Evolutionary conservation across 2,797 vertebrate species (phyloP).

Genomic region (Phalloptychus januarius): DNA sequence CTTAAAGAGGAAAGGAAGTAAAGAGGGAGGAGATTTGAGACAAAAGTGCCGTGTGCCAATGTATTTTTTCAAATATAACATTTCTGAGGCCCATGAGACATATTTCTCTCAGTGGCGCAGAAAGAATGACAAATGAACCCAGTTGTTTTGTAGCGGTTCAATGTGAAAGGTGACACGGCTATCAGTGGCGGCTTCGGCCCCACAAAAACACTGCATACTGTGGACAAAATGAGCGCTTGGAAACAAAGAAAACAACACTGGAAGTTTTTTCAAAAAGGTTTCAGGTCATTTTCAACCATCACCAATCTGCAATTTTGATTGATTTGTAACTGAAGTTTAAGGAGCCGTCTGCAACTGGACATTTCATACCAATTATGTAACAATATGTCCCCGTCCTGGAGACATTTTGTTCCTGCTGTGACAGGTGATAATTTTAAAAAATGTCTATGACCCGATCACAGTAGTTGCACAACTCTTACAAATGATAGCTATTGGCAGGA

Average conservation of each 20-base stretch:
- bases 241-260: constrained; percentile 31
- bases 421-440: background rate
- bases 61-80: constrained; percentile 75
- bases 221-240: constrained; percentile 26
- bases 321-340: background rate
- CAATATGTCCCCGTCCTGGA: background rate
- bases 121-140: constrained; percentile 78
- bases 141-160: constrained; percentile 67
- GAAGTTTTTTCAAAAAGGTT: background rate
- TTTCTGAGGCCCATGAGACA: constrained; percentile 71
- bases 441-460: background rate
- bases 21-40: constrained; percentile 60
- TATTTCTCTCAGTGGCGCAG: constrained; percentile 76
- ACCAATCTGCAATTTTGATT: background rate
- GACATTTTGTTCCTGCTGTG: background rate
- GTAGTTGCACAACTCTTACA: background rate
- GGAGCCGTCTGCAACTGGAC: background rate
- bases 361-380: background rate
- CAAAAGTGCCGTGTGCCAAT: constrained; percentile 51
- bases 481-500: background rate
- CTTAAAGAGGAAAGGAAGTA: constrained; percentile 51
- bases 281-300: background rate
- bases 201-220: constrained; percentile 48
- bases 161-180: constrained; percentile 74
- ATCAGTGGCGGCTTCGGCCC: constrained; percentile 56